Percentiles rank a stretch among this genome's conserved stretches.
Conservation (phyloP, 2,113 vertebrate genomes). For the Nannobrachium achirus region DNA sequence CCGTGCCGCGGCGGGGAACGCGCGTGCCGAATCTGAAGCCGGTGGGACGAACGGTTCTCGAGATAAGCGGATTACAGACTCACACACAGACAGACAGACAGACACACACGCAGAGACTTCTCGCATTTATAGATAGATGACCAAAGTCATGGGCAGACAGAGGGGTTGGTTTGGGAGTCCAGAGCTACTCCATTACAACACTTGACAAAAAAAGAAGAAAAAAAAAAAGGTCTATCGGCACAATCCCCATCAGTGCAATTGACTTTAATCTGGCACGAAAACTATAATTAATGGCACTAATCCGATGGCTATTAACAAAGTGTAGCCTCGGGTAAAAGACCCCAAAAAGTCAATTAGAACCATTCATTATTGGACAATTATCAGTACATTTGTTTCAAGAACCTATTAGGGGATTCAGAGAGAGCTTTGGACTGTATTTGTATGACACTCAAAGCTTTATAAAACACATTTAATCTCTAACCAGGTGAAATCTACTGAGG, state of each 20-base stretch:
- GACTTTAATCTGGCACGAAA: conserved; percentile 52
- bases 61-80: no score
- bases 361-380: conserved; percentile 51
- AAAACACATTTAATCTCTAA: no score
- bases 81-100: no score
- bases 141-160: no score
- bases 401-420: conserved; percentile 28
- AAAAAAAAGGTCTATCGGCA: conserved; percentile 34
- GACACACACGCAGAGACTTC: no score
- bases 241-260: conserved; percentile 47
- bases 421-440: conserved; percentile 23
- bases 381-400: conserved; percentile 51
- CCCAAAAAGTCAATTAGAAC: conserved; percentile 57
- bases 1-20: no score
- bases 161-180: no score
- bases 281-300: conserved; percentile 64
- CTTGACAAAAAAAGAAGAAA: neutral
- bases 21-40: no score
- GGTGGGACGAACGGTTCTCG: no score
- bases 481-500: no score
- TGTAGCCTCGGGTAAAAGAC: conserved; percentile 49
- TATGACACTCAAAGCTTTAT: neutral
- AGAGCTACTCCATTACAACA: no score
- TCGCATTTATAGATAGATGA: no score
- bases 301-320: conserved; percentile 67